Base-by-base conservation (phyloP, 2,888 invertebrate genomes). In the Nebria salina region DNA sequence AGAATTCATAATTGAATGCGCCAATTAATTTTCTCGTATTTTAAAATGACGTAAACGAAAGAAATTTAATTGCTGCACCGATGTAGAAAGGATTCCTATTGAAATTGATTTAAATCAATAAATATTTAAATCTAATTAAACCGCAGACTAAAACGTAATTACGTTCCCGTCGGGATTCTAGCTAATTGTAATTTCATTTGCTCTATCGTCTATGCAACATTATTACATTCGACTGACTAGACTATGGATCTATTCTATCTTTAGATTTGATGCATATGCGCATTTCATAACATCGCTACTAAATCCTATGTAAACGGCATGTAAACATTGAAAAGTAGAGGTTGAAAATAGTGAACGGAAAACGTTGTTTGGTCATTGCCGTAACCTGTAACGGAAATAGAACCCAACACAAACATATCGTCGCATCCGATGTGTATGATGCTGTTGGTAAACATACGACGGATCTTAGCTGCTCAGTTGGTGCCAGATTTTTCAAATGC, bases 351-450 rank as follows among this genome's bases (percentile, higher is more conserved):
- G 54, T 54, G 54, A 54, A 54, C 54, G 54, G 54, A 54, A 54
- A 54, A 54, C 54, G 54, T 8, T 54, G 54, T 54, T 54, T 54
- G 54, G 54, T 54, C 54, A 54, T 54, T 54, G 54, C 54, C 54
- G 54, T 54, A 54, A 54, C 54, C 54, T 54, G 54, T 54, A 54
- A 54, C 54, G 54, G 54, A 54, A 54, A 54, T 54, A 54, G 54
- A 54, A 54, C 1, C 11, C 11, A 54, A 54, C 54, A 54, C 54
- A 54, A 54, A 54, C 54, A 54, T 7, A 54, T 5, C 8, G 54
- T 54, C 54, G 54, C 54, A 54, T 54, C 54, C 54, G 4, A 54
- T 54, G 54, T 54, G 54, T 13, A 54, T 54, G 7, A 54, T 8
- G 54, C 54, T 54, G 54, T 54, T 54, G 4, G 54, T 54, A 54